These are phyloP conservation scores for Crossocerus cetratus DNA, from an alignment of 2,888 invertebrate species.

Conservation along the genomic window DNA sequence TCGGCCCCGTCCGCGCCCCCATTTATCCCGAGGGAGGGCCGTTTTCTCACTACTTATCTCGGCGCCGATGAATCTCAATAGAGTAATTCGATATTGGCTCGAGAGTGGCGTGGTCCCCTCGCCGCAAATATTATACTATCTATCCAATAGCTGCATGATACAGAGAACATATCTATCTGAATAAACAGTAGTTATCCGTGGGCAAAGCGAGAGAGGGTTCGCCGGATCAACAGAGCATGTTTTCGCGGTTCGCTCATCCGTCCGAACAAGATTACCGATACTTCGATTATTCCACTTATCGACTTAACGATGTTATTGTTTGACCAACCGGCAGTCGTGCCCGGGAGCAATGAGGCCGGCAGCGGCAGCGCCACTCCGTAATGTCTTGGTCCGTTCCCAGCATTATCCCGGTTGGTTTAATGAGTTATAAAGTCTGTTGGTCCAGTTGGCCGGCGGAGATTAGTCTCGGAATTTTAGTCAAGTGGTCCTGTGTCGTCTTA, in stretches of 20 bases:
- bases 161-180: conserved; percentile 7
- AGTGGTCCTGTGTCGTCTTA: too few species aligned
- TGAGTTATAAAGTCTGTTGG: too few species aligned
- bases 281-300: conserved; percentile 54
- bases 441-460: too few species aligned
- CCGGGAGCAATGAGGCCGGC: conserved; percentile 28
- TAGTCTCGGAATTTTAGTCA: too few species aligned
- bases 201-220: conserved; percentile 28
- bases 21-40: not conserved
- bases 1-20: not conserved
- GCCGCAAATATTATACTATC: too few species aligned
- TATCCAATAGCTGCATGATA: not conserved
- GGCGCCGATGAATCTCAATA: too few species aligned
- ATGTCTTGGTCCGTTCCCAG: too few species aligned
- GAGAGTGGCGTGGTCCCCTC: too few species aligned
- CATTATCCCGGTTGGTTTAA: too few species aligned
- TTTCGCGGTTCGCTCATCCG: conserved; percentile 45
- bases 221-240: conserved; percentile 44
- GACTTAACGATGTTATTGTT: conserved; percentile 63
- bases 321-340: conserved; percentile 46
- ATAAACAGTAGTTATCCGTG: conserved; percentile 29
- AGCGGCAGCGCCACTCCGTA: not conserved
- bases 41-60: too few species aligned
- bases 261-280: conserved; percentile 55
- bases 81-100: too few species aligned